Evolutionary conservation across 2,888 invertebrate species (phyloP).

Genomic region (Andricus curvator): DNA sequence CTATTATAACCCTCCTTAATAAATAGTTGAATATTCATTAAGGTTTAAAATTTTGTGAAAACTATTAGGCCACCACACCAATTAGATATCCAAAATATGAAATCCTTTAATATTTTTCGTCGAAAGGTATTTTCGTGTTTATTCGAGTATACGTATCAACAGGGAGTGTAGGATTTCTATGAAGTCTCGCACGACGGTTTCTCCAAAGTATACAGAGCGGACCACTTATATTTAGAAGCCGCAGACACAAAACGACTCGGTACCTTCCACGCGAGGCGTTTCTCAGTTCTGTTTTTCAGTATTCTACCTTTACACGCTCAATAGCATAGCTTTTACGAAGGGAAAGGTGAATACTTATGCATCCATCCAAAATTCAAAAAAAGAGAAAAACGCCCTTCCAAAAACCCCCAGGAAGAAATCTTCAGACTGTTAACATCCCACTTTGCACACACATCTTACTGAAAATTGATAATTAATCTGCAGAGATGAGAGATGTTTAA

Average conservation of each 20-base stretch:
- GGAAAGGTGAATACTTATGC: background rate
- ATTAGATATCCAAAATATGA: constrained; percentile 5
- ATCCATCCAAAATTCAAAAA: background rate
- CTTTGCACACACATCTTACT: background rate
- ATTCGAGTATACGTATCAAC: background rate
- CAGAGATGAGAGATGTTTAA: no score
- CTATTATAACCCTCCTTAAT: background rate
- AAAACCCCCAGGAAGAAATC: background rate
- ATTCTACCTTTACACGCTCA: constrained; percentile 13
- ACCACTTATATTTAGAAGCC: constrained; percentile 56
- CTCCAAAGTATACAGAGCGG: constrained; percentile 45
- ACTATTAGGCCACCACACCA: background rate
- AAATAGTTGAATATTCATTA: no score
- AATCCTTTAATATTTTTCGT: background rate
- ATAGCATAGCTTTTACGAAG: background rate
- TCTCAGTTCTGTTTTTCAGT: constrained; percentile 49
- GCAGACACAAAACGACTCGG: constrained; percentile 58
- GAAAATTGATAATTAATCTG: background rate
- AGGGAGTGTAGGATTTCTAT: constrained; percentile 34
- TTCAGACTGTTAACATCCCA: background rate
- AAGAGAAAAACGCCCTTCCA: background rate
- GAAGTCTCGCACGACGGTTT: constrained; percentile 37
- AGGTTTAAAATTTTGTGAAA: no score
- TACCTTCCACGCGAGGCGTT: constrained; percentile 47
- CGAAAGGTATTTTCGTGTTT: constrained; percentile 17